Base-by-base conservation (phyloP, 2,888 invertebrate species). In the Neocrepidodera transversa region DNA sequence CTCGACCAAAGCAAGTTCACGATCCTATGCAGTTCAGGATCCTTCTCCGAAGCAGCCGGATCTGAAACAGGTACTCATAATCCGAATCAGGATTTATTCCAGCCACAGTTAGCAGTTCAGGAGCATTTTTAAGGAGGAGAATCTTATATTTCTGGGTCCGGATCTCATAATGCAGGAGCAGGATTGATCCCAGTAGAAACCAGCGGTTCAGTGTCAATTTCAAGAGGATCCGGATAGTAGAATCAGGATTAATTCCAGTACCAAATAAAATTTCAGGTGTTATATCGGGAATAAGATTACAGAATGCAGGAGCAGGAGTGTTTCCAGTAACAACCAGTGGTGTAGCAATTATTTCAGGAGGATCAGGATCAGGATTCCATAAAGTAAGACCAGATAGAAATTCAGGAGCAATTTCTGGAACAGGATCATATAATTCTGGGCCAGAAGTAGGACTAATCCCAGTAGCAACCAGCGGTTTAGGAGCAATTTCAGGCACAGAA, bases 1-100 rank as follows among this genome's bases (percentile, higher is more conserved):
- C 2, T 49, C 53, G 16, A 60, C 64, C 17, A 17, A 49, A 32
- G 53, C 59, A 35, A 60, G 63, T 14, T 49, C 64, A 4, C 58
- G 58, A 23, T 59, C 65, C 26, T 13, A 26, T 40, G 53, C 60
- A 18, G 14, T 10, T 20, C 48, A 1, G 20, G 23, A 5, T 16
- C 32, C 11, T 5, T 2, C 3, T n/a, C 32, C 2, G n/a, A n/a
- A n/a, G n/a, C n/a, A n/a, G n/a, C n/a, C n/a, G 47, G 43, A 36
- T 51, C 43, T 3, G 14, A 18, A 43, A 23, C 53, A 10, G 53
- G 53, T 2, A 11, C 53, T 14, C 20, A 6, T 8, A 20, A 23
- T 30, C 35, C 4, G 14, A 8, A 3, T 14, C 35, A 14, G 35
- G 35, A 8, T 14, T 2, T 2, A 10, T 5, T 8, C 8, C 35